These are phyloP conservation scores for Catamblyrhynchus diadema DNA, from an alignment of 2,797 vertebrate genomes.

Conservation along the genomic window DNA sequence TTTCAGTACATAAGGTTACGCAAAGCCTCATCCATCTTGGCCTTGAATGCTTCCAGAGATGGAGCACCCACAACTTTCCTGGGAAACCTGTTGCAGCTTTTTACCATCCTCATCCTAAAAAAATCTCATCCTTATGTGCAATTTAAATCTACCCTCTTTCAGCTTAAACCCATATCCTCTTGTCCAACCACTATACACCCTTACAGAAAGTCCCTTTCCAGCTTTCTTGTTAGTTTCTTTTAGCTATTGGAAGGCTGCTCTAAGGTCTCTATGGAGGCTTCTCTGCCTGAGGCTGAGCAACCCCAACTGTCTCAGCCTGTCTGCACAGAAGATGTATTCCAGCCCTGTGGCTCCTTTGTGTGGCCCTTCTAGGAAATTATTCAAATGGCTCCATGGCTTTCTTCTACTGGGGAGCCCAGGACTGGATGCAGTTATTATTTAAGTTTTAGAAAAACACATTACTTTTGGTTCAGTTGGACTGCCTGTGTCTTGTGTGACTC, in stretches of 20 bases:
- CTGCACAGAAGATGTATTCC: background rate
- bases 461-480: background rate
- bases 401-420: background rate
- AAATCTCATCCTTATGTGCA: background rate
- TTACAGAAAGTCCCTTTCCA: background rate
- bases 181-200: background rate
- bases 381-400: background rate
- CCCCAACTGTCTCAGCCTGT: background rate
- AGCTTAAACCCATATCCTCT: background rate
- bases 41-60: background rate
- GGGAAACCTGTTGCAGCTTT: background rate
- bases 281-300: background rate
- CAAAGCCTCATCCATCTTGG: background rate
- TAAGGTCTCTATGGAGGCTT: rapidly evolving
- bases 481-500: background rate
- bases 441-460: background rate
- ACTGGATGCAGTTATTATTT: background rate
- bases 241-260: background rate
- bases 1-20: background rate
- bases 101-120: background rate
- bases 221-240: background rate
- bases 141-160: background rate
- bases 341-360: background rate
- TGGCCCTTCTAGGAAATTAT: background rate
- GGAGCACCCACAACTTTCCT: background rate